Evolutionary conservation across 2,888 invertebrate species (phyloP).

Genomic region (Synergus umbraculus): DNA sequence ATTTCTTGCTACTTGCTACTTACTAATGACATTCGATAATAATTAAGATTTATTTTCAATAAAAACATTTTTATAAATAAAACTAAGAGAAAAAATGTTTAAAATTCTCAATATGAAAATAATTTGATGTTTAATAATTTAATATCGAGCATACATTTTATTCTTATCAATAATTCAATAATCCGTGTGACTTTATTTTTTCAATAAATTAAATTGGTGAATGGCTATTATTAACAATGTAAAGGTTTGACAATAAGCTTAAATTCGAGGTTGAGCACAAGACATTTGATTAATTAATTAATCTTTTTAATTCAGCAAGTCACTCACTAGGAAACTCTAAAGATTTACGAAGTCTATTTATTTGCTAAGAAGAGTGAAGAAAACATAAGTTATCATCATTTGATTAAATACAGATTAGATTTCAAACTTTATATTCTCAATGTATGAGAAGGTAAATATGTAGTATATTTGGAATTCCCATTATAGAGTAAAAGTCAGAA

Average conservation of each 20-base stretch:
- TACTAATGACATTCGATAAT: neutral
- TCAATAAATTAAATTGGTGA: slow-evolving; percentile 19
- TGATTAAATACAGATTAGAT: neutral
- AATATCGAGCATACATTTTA: neutral
- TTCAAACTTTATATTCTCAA: neutral
- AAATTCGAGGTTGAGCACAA: slow-evolving; percentile 9
- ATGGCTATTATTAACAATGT: slow-evolving; percentile 15
- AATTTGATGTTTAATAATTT: neutral
- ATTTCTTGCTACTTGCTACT: neutral
- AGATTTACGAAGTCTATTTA: slow-evolving; percentile 14
- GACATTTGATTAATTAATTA: slow-evolving; percentile 21
- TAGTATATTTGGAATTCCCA: neutral
- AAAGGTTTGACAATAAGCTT: slow-evolving; percentile 32
- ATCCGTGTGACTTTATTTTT: neutral
- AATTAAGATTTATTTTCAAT: neutral
- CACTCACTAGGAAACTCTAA: neutral
- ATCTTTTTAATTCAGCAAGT: neutral
- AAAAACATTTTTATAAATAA: neutral
- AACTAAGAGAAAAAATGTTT: neutral
- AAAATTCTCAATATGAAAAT: neutral
- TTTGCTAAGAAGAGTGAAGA: neutral
- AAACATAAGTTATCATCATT: neutral
- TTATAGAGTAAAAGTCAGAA: neutral
- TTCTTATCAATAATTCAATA: neutral
- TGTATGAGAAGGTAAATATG: neutral